A percentile compares a stretch with the other conserved stretches of the same genome.
Evolutionary conservation across 1,140 invertebrate species (phyloP).

Genomic region (Drosophila pectinifera): DNA sequence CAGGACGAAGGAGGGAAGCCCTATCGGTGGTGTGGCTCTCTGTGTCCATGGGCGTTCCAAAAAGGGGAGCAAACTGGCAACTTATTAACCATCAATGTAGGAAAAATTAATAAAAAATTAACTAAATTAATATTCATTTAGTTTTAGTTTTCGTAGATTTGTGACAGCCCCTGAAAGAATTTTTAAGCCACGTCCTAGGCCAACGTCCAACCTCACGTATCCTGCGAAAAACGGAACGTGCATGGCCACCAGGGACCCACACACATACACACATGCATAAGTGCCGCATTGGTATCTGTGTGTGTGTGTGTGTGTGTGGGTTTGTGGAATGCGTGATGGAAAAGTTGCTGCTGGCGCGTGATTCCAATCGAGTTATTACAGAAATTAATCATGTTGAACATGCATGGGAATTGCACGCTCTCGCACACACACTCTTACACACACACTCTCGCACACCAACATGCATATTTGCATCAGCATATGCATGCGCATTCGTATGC

Average conservation of each 20-base stretch:
- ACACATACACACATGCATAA: slow-evolving; percentile 31
- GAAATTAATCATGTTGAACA: slow-evolving; percentile 84
- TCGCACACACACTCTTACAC: slow-evolving; percentile 37
- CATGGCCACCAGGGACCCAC: slow-evolving; percentile 60
- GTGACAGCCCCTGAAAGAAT: neutral
- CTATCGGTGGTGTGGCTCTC: neutral
- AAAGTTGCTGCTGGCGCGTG: slow-evolving; percentile 82
- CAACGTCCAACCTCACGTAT: slow-evolving; percentile 59
- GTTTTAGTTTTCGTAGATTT: neutral
- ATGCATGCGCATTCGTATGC: slow-evolving; percentile 30
- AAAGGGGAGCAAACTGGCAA: neutral
- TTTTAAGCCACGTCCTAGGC: neutral
- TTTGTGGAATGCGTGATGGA: slow-evolving; percentile 76
- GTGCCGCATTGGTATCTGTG: neutral
- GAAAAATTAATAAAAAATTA: neutral
- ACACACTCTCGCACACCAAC: slow-evolving; percentile 23
- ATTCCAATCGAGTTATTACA: slow-evolving; percentile 84
- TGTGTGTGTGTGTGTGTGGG: slow-evolving; percentile 27
- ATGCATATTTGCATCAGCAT: slow-evolving; percentile 75
- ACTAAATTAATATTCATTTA: neutral
- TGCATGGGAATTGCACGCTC: slow-evolving; percentile 78
- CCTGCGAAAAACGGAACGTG: slow-evolving; percentile 70
- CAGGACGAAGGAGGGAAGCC: slow-evolving; percentile 38
- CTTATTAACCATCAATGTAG: neutral
- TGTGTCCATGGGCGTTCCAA: neutral